Base-by-base conservation (phyloP, 2,113 vertebrate genomes). In the Myiozetetes cayanensis region DNA sequence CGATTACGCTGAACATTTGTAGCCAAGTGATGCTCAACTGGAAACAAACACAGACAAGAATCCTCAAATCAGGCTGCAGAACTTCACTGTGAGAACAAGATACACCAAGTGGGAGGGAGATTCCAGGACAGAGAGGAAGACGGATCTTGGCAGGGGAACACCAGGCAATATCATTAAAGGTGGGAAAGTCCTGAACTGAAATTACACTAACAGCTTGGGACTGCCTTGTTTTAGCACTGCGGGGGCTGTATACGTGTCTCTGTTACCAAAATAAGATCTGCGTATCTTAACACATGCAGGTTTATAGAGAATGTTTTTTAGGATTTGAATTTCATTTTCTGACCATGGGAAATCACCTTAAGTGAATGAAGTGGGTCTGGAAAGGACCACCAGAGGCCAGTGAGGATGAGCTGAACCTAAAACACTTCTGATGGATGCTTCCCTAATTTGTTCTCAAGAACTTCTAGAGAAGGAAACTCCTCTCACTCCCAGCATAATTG, bases 21-120 rank as follows among this genome's bases (percentile, higher is more conserved):
- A 9, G 99, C 99, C 97, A 99, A 98, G 93, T 99, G 99, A 98
- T 99, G 99, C 91, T 99, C 99, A 77, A 99, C 99, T 99, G 96
- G 53, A 94, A 83, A 89, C 94, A 81, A 95, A 87, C 41, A 70
- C 27, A 94, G 70, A 63, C 10, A 71, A 87, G 41, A 92, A 75
- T 3, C 19, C 43, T 35, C 31, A 84, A 49, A 75, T 95, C 76
- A 89, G 80, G 24, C 61, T 81, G 53, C 55, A 86, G 44, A 92
- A 89, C 35, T 87, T 49, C 62, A 92, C 2, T 4, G 44, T 35
- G 14, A 61, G 56, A 95, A 90, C 18, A 67, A 68, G 50, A 84
- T 30, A 92, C 77, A 81, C 52, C 59, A 88, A 94, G 90, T 37
- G 39, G 47, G 68, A 94, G 75, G 92, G 67, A 88, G 76, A 94